Evolutionary conservation across 2,888 invertebrate genomes (phyloP).

Genomic region (Drosophila subquinaria): DNA sequence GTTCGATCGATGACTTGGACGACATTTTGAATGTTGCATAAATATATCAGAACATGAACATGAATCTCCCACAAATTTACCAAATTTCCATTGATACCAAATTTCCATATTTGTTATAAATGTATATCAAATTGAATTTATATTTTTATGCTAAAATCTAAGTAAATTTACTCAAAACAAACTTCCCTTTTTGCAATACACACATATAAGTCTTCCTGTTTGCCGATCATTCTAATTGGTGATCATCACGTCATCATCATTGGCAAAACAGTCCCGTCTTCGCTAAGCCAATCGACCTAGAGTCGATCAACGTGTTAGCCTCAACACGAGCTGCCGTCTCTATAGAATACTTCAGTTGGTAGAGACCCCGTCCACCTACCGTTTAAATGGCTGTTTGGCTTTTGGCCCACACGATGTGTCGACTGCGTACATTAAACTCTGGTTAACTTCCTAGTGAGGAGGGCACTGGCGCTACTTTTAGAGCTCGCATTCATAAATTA

Average conservation of each 20-base stretch:
- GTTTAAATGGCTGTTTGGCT: constrained; percentile 20
- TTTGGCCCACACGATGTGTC: constrained; percentile 49
- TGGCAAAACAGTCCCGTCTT: not conserved
- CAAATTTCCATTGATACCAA: too few relatives aligned
- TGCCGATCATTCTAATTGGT: constrained; percentile 23
- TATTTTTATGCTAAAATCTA: too few relatives aligned
- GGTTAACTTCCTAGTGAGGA: constrained; percentile 69
- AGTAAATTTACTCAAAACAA: not conserved
- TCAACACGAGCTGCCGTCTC: constrained; percentile 51
- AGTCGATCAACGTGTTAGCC: constrained; percentile 33
- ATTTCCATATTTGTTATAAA: too few relatives aligned
- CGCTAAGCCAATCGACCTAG: constrained; percentile 34
- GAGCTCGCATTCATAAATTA: constrained; percentile 76
- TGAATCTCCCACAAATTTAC: too few relatives aligned
- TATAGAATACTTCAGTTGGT: constrained; percentile 12
- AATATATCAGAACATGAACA: too few relatives aligned
- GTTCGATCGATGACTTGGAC: too few relatives aligned
- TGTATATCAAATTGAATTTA: too few relatives aligned
- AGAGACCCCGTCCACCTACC: constrained; percentile 3
- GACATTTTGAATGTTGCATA: too few relatives aligned
- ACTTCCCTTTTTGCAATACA: not conserved
- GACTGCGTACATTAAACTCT: constrained; percentile 66
- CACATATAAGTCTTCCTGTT: constrained; percentile 32
- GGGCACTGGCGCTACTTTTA: constrained; percentile 71
- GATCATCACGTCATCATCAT: constrained; percentile 45